phyloP scores from a whole-genome alignment of 2,113 vertebrate species.

The Antechinus stuartii region DNA sequence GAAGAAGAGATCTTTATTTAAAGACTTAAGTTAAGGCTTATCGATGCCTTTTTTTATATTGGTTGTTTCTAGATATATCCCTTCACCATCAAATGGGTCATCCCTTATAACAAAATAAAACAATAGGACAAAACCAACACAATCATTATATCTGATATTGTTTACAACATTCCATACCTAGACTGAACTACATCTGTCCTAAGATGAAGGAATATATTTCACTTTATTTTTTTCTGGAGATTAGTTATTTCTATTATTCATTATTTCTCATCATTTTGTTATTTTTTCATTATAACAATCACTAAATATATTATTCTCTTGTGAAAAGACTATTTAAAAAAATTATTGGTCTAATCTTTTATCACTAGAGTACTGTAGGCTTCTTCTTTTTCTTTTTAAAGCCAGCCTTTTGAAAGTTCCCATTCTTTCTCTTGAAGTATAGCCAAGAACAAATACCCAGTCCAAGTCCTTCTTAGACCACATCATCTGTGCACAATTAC shows the following conservation, averaged over 20 bases:
- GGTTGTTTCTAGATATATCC: background rate
- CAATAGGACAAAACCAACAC: background rate
- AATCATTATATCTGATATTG: background rate
- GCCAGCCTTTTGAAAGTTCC: conserved; percentile 42
- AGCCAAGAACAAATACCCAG: conserved; percentile 26
- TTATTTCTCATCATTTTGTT: background rate
- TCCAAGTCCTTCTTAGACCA: conserved; percentile 29
- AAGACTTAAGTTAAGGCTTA: background rate
- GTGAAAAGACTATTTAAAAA: background rate
- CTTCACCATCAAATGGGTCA: background rate
- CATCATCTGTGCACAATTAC: conserved; percentile 67
- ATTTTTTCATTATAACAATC: background rate
- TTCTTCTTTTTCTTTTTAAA: conserved; percentile 19
- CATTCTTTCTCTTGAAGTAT: conserved; percentile 49
- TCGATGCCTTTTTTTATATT: background rate
- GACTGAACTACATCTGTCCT: background rate
- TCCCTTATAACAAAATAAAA: background rate
- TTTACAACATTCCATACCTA: background rate
- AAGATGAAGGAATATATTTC: background rate
- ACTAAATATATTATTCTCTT: background rate
- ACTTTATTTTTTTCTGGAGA: background rate
- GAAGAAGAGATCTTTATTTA: background rate
- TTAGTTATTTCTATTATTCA: background rate
- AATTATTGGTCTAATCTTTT: background rate
- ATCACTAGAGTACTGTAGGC: background rate